Percentiles rank a stretch among this genome's conserved stretches.
Conservation (phyloP, 2,888 invertebrate species). For the Abrostola triplasia region DNA sequence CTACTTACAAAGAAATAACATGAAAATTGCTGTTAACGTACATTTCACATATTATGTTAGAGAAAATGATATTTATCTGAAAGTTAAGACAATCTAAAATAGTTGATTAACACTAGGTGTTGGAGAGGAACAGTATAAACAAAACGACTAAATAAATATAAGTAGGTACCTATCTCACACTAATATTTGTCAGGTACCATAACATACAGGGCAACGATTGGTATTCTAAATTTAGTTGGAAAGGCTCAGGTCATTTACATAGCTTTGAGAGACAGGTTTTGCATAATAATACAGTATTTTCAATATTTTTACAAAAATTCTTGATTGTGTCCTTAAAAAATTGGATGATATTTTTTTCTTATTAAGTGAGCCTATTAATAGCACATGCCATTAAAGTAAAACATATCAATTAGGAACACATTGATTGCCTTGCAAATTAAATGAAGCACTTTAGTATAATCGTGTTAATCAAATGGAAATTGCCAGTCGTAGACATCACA, state of each 20-base stretch:
- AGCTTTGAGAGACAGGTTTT: constrained; percentile 40
- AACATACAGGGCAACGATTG: constrained; percentile 41
- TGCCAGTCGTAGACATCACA: constrained; percentile 3
- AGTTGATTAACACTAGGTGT: constrained; percentile 4
- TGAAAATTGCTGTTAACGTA: constrained; percentile 23
- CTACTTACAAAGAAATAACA: constrained; percentile 49
- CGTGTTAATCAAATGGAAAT: constrained; percentile 31
- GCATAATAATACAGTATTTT: constrained; percentile 35
- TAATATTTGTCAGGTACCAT: constrained; percentile 11
- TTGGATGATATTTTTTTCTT: not conserved
- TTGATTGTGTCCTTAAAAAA: not conserved
- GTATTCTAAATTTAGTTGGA: constrained; percentile 9
- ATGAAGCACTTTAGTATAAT: constrained; percentile 32
- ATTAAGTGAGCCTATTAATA: constrained; percentile 8
- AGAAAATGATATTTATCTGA: constrained; percentile 8
- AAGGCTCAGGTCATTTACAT: constrained; percentile 1
- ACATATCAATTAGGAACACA: constrained; percentile 33
- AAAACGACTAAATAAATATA: constrained; percentile 9
- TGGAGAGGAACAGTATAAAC: constrained; percentile 12
- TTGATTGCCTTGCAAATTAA: constrained; percentile 33
- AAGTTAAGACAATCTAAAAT: constrained; percentile 24
- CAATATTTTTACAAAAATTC: constrained; percentile 5
- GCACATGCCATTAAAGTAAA: constrained; percentile 28
- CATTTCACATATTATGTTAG: constrained; percentile 4
- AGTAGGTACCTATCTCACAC: constrained; percentile 8